A percentile compares a stretch with the other conserved stretches of the same genome.
phyloP scores from a whole-genome alignment of 2,888 invertebrate genomes.

The Adela reaumurella region DNA sequence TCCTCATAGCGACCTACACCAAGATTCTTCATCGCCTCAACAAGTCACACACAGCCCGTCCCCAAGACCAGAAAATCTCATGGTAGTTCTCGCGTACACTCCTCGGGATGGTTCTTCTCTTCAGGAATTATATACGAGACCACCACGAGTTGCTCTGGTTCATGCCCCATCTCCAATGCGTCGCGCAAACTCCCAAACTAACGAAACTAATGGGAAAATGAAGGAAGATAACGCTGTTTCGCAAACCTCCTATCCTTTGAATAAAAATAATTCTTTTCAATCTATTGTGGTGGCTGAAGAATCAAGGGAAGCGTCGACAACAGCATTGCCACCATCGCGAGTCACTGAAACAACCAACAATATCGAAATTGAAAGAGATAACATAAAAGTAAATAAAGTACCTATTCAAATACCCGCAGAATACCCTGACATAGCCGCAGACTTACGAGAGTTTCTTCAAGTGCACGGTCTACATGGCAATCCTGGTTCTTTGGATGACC shows the following conservation, averaged over 20 bases:
- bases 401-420: slow-evolving; percentile 18
- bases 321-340: no score
- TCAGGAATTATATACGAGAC: slow-evolving; percentile 63
- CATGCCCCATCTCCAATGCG: slow-evolving; percentile 19
- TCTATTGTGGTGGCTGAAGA: no score
- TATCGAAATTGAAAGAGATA: slow-evolving; percentile 18
- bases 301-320: no score
- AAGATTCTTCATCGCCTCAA: slow-evolving; percentile 14
- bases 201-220: neutral
- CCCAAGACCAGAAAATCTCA: slow-evolving; percentile 33
- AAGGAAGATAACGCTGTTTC: no score
- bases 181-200: slow-evolving; percentile 28
- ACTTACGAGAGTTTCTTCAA: slow-evolving; percentile 38
- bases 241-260: no score
- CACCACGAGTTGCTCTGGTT: slow-evolving; percentile 60
- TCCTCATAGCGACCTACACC: neutral
- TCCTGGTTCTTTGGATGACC: slow-evolving; percentile 26
- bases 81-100: slow-evolving; percentile 65
- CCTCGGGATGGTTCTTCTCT: slow-evolving; percentile 53
- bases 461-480: slow-evolving; percentile 36
- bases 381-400: slow-evolving; percentile 20
- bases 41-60: slow-evolving; percentile 26
- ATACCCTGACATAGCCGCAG: slow-evolving; percentile 17
- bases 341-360: no score
- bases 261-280: no score